Base-by-base conservation (phyloP, 1,140 invertebrate species). In the Nautilus pompilius region DNA sequence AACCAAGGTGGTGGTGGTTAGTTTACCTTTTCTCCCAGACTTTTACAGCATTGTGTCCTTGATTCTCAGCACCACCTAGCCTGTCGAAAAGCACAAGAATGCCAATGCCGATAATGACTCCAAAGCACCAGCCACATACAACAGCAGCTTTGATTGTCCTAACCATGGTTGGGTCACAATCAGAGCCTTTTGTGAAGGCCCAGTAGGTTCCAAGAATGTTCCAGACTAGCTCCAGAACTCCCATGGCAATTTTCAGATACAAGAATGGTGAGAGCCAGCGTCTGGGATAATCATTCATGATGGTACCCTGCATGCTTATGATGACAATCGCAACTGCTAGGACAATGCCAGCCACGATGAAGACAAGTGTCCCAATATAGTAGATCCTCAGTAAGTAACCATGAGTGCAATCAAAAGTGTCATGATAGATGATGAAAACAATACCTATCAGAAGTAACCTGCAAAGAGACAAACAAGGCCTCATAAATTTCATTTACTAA, bases 71-170 rank as follows among this genome's bases (percentile, higher is more conserved):
- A 59, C 55, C 55, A 36, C 73, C 91, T 26, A 92, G 79, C 0
- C 91, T 91, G 77, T 93, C 91, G 79, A 93, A 92, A 1, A 92
- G 87, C 69, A 93, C 82, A 3, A 89, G 87, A 20, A 93, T 83
- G 0, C 89, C 89, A 58, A 93, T 87, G 24, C 93, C 82, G 0
- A 90, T 88, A 1, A 91, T 80, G 0, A 87, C 87, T 49, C 91
- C 86, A 26, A 92, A 82, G 26, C 90, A 85, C 92, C 92, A 94
- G 72, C 91, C 90, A 75, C 89, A 91, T 34, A 92, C 85, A 0
- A 91, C 90, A 58, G 92, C 84, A 58, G 88, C 89, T 63, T 70
- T 74, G 8, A 71, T 69, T 3, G 72, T 71, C 58, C 59, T 60
- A 34, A 76, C 72, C 20, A 80, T 74, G 58, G 57, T 33, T 29